Percentiles rank a stretch among this genome's conserved stretches.
Conservation (phyloP, 1,140 invertebrate species). For the Oppia nitens region DNA sequence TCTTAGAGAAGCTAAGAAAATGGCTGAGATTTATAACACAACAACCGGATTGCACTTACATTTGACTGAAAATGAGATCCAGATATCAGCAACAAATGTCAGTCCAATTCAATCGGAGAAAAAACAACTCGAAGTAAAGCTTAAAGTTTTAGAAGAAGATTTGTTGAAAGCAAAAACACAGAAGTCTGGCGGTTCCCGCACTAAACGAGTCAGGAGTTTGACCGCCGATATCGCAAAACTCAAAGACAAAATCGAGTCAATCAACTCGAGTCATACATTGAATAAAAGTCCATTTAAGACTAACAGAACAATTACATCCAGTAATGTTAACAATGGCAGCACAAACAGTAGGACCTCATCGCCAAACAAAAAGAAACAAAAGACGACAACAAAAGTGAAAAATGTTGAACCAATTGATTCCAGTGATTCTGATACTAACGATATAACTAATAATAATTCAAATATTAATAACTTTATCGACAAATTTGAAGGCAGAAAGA, state of each 20-base stretch:
- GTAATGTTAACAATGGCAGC: not conserved
- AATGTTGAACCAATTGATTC: not conserved
- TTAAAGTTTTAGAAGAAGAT: not conserved
- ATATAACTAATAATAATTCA: not conserved
- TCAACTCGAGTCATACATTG: not conserved
- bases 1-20: slow-evolving; percentile 42
- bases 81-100: not conserved
- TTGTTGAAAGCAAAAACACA: not conserved
- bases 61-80: not conserved
- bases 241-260: not conserved
- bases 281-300: not conserved
- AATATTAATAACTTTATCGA: not conserved
- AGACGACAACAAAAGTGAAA: not conserved
- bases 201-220: not conserved
- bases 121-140: not conserved
- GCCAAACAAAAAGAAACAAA: not conserved
- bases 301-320: not conserved
- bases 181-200: not conserved
- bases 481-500: not conserved
- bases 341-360: not conserved
- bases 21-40: slow-evolving; percentile 42
- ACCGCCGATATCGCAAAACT: not conserved
- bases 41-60: slow-evolving; percentile 30
- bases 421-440: slow-evolving; percentile 5
- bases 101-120: not conserved